A percentile compares a stretch with the other conserved stretches of the same genome.
These are phyloP conservation scores for Drosophila tani DNA, from an alignment of 1,140 invertebrate species.

Conservation along the genomic window DNA sequence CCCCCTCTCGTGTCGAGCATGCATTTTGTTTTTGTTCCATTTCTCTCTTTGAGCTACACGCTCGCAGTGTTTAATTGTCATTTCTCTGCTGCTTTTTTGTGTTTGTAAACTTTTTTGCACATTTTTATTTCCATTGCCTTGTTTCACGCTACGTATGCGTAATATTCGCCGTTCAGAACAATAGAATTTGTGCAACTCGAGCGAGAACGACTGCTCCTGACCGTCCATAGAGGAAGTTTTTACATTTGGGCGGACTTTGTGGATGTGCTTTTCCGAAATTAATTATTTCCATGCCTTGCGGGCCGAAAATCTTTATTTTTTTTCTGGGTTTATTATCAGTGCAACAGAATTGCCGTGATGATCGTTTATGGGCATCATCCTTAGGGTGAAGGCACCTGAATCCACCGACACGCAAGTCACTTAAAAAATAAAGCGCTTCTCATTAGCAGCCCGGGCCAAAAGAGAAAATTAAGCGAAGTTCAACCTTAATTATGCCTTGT, in stretches of 20 bases:
- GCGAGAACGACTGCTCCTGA: slow-evolving; percentile 22
- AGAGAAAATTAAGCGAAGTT: slow-evolving; percentile 71
- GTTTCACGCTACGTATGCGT: slow-evolving; percentile 60
- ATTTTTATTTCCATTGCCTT: slow-evolving; percentile 54
- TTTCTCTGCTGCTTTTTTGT: slow-evolving; percentile 33
- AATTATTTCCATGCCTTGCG: slow-evolving; percentile 14
- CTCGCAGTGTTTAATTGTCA: slow-evolving; percentile 71
- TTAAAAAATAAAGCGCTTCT: slow-evolving; percentile 79
- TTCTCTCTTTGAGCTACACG: slow-evolving; percentile 53
- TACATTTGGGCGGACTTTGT: slow-evolving; percentile 33
- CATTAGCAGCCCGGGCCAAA: slow-evolving; percentile 60
- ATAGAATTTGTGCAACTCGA: slow-evolving; percentile 47
- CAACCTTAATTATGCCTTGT: slow-evolving; percentile 72
- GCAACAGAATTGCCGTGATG: slow-evolving; percentile 24
- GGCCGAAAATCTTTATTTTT: neutral
- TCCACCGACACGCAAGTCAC: slow-evolving; percentile 64
- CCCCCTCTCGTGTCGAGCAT: slow-evolving; percentile 10
- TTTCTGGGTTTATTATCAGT: slow-evolving; percentile 21
- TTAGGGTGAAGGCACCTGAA: slow-evolving; percentile 36
- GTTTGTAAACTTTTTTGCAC: slow-evolving; percentile 41
- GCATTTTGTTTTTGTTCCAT: slow-evolving; percentile 53
- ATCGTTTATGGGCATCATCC: slow-evolving; percentile 41
- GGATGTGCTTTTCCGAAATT: slow-evolving; percentile 26
- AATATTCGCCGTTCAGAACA: slow-evolving; percentile 58
- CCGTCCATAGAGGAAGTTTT: slow-evolving; percentile 33